Conservation (phyloP, 2,113 vertebrate genomes). For the Hypanus sabinus region DNA sequence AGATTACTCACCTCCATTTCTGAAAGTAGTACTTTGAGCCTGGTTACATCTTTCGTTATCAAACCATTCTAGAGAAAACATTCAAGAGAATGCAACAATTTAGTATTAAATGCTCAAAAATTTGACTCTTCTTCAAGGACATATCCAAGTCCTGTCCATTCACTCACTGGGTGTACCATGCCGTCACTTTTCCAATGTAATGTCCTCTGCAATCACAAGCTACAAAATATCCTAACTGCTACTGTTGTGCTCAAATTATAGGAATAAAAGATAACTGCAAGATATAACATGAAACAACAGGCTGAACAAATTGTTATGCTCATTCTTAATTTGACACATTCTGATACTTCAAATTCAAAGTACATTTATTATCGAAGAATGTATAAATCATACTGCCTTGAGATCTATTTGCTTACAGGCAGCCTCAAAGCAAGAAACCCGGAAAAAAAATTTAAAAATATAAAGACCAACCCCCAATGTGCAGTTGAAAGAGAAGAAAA, state of each 20-base stretch:
- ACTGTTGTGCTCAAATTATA: background rate
- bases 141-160: background rate
- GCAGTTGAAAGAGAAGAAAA: too few relatives aligned
- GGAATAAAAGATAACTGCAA: background rate
- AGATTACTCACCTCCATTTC: constrained; percentile 80
- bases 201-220: background rate
- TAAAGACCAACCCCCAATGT: too few relatives aligned
- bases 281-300: background rate
- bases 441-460: too few relatives aligned
- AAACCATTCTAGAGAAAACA: constrained; percentile 77
- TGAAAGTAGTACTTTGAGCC: constrained; percentile 85
- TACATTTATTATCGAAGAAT: too few relatives aligned
- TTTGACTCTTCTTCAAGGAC: constrained; percentile 34
- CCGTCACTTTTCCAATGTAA: background rate
- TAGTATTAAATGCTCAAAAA: constrained; percentile 41
- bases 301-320: background rate
- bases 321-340: background rate
- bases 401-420: too few relatives aligned
- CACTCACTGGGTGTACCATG: background rate
- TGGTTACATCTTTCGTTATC: constrained; percentile 88
- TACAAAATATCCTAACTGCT: background rate
- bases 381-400: too few relatives aligned
- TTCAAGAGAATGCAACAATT: constrained; percentile 36
- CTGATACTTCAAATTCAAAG: background rate
- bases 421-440: too few relatives aligned